Base-by-base conservation (phyloP, 1,140 invertebrate genomes). In the Drosophila kohkoa region DNA sequence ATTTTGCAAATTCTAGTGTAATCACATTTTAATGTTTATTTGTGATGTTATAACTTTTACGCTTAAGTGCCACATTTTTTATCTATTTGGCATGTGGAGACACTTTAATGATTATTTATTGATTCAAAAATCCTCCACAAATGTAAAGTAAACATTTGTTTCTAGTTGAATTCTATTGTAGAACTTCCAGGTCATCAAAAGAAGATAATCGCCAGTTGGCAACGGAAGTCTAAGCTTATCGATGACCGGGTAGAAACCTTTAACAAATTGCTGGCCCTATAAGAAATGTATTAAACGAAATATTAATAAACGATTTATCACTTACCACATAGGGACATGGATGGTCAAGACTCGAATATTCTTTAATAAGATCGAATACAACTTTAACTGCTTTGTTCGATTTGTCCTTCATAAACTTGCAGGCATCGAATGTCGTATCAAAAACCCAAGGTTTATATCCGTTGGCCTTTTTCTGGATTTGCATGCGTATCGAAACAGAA, bases 141-240 rank as follows among this genome's bases (percentile, higher is more conserved):
- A 67, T 25, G 43, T 58, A 52, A 66, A 72, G 15, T 66, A 52
- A 16, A 72, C 11, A 51, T 72, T 72, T 0, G 69, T 72, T 20
- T 20, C 28, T 1, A 72, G 32, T 16, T 64, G 62, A 16, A 28
- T 28, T n/a, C 10, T 58, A 32, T 41, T 38, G 35, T 41, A 8
- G 25, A 72, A 51, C 6, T 20, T 66, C 60, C 52, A 72, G 5
- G 54, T 48, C 11, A 72, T 28, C 16, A 72, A 45, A 2, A 72
- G 1, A 5, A 49, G 15, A 72, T 58, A 72, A 1, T 72, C 69
- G 2, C 62, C 69, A 25, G 54, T 49, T 48, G 62, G 62, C 6
- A 45, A 6, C 13, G 25, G 25, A 28, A 48, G 8, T 0, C 10
- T 13, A 8, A 73, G 16, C 8, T 16, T 41, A 10, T 54, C 48